Evolutionary conservation across 2,113 vertebrate species (phyloP).

Genomic region (Cryptotis parvus): DNA sequence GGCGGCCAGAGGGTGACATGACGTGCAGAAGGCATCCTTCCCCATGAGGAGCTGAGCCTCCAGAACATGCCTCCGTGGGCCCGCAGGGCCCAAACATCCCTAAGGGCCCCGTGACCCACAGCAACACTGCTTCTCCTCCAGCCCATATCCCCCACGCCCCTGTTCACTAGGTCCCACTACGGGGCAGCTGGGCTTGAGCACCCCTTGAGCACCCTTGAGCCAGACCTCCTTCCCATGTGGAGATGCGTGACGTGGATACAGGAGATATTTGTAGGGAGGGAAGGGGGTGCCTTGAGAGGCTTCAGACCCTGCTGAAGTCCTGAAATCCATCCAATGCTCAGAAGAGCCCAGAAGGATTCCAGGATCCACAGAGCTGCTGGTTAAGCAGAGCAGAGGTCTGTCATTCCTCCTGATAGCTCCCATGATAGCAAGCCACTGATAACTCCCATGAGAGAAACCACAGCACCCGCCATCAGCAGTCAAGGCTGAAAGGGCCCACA

Average conservation of each 20-base stretch:
- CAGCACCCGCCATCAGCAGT: rapidly evolving
- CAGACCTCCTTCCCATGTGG: rapidly evolving
- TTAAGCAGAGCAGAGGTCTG: not conserved
- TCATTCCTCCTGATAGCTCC: too few relatives aligned
- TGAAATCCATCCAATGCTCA: not conserved
- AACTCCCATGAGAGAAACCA: not conserved
- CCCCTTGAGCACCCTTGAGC: not conserved
- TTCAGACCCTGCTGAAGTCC: not conserved
- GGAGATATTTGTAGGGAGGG: not conserved
- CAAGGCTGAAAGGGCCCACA: not conserved
- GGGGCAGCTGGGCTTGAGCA: not conserved
- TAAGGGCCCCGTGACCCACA: not conserved
- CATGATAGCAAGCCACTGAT: not conserved
- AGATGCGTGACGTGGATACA: not conserved
- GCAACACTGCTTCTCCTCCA: not conserved
- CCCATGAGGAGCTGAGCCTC: too few relatives aligned
- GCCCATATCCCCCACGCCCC: not conserved
- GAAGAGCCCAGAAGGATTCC: not conserved
- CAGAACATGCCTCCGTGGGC: too few relatives aligned
- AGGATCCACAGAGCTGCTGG: not conserved
- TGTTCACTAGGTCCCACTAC: not conserved
- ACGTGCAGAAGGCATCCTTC: not conserved
- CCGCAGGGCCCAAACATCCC: not conserved
- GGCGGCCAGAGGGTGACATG: not conserved
- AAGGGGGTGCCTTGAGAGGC: not conserved